These are phyloP conservation scores for Nemoura dubitans DNA, from an alignment of 2,888 invertebrate species.

Conservation along the genomic window DNA sequence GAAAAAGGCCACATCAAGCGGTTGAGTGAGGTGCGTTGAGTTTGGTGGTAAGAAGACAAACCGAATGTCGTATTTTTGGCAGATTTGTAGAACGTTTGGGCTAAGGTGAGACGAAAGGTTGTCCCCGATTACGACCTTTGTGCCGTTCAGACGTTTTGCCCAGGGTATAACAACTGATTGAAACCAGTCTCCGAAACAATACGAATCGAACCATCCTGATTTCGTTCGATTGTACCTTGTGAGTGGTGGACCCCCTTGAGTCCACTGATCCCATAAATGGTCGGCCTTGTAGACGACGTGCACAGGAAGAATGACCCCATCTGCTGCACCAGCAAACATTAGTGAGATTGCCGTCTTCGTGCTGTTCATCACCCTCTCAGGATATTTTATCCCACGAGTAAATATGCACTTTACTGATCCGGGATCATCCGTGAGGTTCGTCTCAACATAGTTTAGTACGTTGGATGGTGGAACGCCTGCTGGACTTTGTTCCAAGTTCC, in stretches of 20 bases:
- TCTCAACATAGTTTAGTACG: slow-evolving; percentile 57
- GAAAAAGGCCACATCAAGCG: slow-evolving; percentile 54
- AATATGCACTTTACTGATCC: slow-evolving; percentile 53
- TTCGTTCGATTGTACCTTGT: slow-evolving; percentile 56
- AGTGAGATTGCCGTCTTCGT: slow-evolving; percentile 56
- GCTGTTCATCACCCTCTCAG: slow-evolving; percentile 57
- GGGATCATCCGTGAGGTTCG: slow-evolving; percentile 56
- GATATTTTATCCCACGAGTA: slow-evolving; percentile 56
- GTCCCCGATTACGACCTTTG: slow-evolving; percentile 57
- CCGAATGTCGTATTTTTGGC: slow-evolving; percentile 54
- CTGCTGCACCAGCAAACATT: slow-evolving; percentile 58
- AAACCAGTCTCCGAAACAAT: slow-evolving; percentile 54
- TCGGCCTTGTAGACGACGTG: slow-evolving; percentile 60
- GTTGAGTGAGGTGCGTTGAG: slow-evolving; percentile 54
- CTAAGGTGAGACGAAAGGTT: slow-evolving; percentile 56
- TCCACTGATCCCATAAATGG: slow-evolving; percentile 58
- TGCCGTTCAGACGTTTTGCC: slow-evolving; percentile 51
- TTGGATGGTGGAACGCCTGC: slow-evolving; percentile 51
- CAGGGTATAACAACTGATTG: slow-evolving; percentile 52
- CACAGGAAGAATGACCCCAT: slow-evolving; percentile 57
- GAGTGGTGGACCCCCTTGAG: slow-evolving; percentile 56
- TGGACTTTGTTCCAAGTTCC: slow-evolving; percentile 47
- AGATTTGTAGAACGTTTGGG: slow-evolving; percentile 53
- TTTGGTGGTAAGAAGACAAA: slow-evolving; percentile 55
- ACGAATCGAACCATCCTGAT: slow-evolving; percentile 56